Evolutionary conservation across 30 jellyfish, hydroid and myxozoan genomes (phyloP), one percentile per base, ranked within the genome.

Genomic region (Hydractinia echinata): DNA sequence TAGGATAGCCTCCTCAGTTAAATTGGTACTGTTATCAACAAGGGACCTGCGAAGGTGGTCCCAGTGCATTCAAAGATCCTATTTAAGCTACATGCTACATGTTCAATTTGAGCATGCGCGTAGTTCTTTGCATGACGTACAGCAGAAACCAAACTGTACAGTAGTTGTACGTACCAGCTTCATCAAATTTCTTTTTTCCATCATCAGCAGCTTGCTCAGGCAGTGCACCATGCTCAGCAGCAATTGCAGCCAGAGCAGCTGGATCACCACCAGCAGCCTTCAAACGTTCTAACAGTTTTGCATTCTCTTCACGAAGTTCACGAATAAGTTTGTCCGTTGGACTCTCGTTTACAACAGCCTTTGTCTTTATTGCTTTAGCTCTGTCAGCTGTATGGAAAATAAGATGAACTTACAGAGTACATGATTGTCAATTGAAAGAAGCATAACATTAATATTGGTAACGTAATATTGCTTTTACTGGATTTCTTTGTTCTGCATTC

Each of bases 261-360:
- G 83, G 84, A 54, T 81, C 82, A 9, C 95, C 94, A 4, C 94
- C 91, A 19, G 98, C 93, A 67, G 88, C 83, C 62, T 84, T 64
- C 67, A 92, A 67, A 53, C 85, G 97, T 30, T 79, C 83, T 83
- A 78, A 16, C 89, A 92, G 71, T 81, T 92, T 55, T 48, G 94
- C 98, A 72, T 92, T 92, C 73, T 92, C 98, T 55, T 92, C 98
- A 18, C 93, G 94, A 54, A 92, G 76, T 69, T 92, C 98, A 51
- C 98, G 89, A 86, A 92, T 92, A 3, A 92, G 84, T 73, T 92
- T 92, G 54, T 92, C 98, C 49, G 98, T 92, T 51, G 98, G 98
- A 64, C 93, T 84, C 79, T 92, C 98, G 80, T 92, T 92, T 5
- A 92, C 96, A 19, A 84, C 94, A 13, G 98, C 98, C 53, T 87